Base-by-base conservation (phyloP, 2,888 invertebrate species). In the Epinotia ramella region DNA sequence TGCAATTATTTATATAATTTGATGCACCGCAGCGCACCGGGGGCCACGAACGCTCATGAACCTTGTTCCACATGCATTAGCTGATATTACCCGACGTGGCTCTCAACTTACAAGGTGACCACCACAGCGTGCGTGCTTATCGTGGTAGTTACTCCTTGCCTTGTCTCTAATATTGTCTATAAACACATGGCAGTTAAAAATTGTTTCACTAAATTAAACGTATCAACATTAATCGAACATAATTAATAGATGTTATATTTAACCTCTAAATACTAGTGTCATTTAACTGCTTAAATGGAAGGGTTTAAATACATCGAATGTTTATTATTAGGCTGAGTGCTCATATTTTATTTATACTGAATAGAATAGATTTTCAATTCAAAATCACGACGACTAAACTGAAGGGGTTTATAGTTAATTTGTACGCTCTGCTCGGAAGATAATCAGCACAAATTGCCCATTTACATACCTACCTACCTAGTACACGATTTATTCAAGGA, bases 51-150 rank as follows among this genome's bases (percentile, higher is more conserved):
- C 90, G 90, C 86, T 89, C 88, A 88, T 91, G 92, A 93, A 93
- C 94, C 93, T 94, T 91, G 93, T 91, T 90, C 94, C 84, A 94
- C 89, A 92, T 93, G 89, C 86, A 88, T 89, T 89, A 89, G 83
- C 85, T 86, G 86, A 87, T 85, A 87, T 88, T 87, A 87, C 84
- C 83, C 82, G 84, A 84, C 83, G 84, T 84, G 86, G 86, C 84
- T 89, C 84, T 87, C 83, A 82, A 83, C 83, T 83, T 87, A 86
- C 91, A 89, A 91, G 89, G 88, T 88, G 87, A 89, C 87, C 87
- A 86, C 87, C 85, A 83, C 83, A 33, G 81, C 79, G 77, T 73
- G 79, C 79, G 79, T 77, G 72, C 78, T 81, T 79, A 77, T 77
- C 76, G 80, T 80, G 75, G 79, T 80, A 80, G 81, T 82, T 83